These are phyloP conservation scores for Phoxinus dragarum DNA, from an alignment of 2,797 vertebrate genomes.

Conservation along the genomic window DNA sequence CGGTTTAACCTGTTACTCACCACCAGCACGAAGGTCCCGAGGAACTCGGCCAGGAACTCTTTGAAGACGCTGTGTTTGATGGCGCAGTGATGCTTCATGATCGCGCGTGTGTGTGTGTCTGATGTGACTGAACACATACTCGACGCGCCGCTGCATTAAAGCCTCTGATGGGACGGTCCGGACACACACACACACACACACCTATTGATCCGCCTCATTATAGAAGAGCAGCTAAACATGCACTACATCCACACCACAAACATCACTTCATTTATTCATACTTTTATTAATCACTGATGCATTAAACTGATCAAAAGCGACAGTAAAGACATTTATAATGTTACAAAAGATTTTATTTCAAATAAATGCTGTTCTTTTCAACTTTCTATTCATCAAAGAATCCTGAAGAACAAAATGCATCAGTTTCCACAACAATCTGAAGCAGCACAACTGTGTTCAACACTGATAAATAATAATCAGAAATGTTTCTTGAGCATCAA, in stretches of 20 bases:
- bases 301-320: background rate
- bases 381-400: background rate
- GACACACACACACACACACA: background rate
- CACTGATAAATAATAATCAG: no score
- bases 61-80: slow-evolving; percentile 87
- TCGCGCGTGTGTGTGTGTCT: slow-evolving; percentile 44
- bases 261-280: background rate
- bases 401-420: background rate
- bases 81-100: slow-evolving; percentile 84
- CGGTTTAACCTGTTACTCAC: slow-evolving; percentile 85
- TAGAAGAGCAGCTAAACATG: background rate
- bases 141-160: background rate
- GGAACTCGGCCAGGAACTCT: slow-evolving; percentile 93
- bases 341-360: background rate
- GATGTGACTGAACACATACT: slow-evolving; percentile 51
- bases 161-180: background rate
- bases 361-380: background rate
- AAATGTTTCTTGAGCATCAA: no score
- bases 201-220: background rate
- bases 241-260: no score
- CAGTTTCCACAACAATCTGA: background rate
- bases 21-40: slow-evolving; percentile 92
- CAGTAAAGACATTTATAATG: background rate
- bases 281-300: background rate
- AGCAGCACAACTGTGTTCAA: no score